Conservation (phyloP, 2,113 vertebrate genomes). For the Australoheros scitulus region DNA sequence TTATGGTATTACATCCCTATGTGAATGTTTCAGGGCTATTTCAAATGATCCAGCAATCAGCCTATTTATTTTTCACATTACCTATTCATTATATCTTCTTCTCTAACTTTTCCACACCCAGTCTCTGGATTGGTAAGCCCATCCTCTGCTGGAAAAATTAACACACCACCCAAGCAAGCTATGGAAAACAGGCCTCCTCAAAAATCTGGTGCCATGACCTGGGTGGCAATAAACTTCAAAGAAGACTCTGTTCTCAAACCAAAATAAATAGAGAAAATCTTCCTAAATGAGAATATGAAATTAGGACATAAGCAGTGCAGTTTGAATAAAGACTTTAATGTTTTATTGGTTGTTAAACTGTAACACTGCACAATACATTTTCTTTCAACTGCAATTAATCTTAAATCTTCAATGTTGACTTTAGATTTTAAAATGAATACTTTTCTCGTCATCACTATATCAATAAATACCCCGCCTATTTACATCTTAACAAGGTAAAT, state of each 20-base stretch:
- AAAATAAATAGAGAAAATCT: not conserved
- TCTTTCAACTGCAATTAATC: not conserved
- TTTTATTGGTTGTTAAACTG: not conserved
- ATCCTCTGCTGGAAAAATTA: not conserved
- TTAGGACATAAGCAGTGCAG: not conserved
- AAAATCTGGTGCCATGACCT: too few relatives aligned
- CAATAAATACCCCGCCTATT: not conserved
- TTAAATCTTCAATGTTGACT: not conserved
- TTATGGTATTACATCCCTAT: not conserved
- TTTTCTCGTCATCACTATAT: not conserved
- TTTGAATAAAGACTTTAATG: not conserved
- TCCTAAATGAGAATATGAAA: not conserved
- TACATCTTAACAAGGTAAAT: not conserved
- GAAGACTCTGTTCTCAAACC: not conserved
- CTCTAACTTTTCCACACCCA: not conserved
- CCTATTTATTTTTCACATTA: not conserved
- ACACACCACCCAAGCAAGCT: not conserved
- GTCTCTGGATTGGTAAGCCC: not conserved
- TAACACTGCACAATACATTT: not conserved
- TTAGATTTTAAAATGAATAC: not conserved
- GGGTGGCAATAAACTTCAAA: not conserved
- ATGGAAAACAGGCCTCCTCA: too few relatives aligned
- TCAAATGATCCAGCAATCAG: not conserved
- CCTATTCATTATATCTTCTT: not conserved
- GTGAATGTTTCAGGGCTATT: not conserved